Percentiles rank a stretch among this genome's conserved stretches.
Conservation (phyloP, 2,113 vertebrate species). For the Zosterops japonicus region DNA sequence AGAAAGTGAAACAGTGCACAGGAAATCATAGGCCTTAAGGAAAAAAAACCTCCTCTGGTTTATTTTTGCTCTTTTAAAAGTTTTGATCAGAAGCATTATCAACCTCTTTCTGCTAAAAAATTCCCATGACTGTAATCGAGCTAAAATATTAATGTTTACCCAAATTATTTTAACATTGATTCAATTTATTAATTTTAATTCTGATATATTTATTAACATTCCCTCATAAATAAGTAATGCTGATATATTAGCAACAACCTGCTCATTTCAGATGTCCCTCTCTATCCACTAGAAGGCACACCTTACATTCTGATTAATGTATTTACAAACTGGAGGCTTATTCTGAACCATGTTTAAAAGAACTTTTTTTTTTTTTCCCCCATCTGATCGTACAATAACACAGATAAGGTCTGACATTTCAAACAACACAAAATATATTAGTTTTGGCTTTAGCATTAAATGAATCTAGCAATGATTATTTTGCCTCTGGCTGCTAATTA, state of each 20-base stretch:
- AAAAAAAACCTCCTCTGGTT: not conserved
- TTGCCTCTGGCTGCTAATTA: conserved; percentile 65
- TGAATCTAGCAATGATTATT: conserved; percentile 58
- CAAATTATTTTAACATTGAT: not conserved
- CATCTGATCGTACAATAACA: conserved; percentile 24
- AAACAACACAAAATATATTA: conserved; percentile 30
- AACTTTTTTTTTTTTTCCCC: not conserved
- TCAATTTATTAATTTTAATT: not conserved
- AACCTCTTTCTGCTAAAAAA: not conserved
- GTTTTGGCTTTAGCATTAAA: conserved; percentile 58
- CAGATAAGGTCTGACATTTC: conserved; percentile 57
- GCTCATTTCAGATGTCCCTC: not conserved
- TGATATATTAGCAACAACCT: not conserved
- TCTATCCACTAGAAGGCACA: conserved; percentile 62
- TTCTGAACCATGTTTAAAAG: not conserved
- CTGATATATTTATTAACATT: not conserved
- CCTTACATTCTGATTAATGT: not conserved
- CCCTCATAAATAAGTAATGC: not conserved
- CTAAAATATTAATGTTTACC: not conserved
- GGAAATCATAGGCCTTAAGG: not conserved
- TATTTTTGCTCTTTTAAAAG: not conserved
- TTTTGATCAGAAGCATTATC: not conserved
- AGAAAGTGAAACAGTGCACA: not conserved
- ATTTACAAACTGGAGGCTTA: not conserved
- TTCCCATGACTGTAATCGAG: not conserved